Evolutionary conservation across 1,140 invertebrate genomes (phyloP), one percentile per base, ranked within the genome.

Genomic region (Drosophila grimshawi): DNA sequence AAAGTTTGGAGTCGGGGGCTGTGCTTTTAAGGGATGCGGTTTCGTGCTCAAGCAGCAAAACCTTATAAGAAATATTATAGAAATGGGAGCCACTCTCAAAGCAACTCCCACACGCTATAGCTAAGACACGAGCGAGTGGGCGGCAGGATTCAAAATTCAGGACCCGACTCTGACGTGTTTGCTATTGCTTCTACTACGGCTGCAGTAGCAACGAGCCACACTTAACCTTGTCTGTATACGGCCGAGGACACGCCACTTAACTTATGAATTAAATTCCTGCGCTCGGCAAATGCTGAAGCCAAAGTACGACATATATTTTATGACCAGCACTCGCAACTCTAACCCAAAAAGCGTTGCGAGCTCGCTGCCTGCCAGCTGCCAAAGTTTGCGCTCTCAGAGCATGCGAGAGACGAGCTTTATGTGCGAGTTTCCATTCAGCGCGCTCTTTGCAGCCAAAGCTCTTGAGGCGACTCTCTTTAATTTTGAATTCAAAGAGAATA

Each of bases 201-300:
- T 29, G 49, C 56, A 10, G 70, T 10, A 33, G 78, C 78, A 59
- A 37, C 33, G 37, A 65, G 66, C 81, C 66, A 65, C 80, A 80
- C 85, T 88, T 88, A 88, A 88, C 85, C 85, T 88, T 88, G 85
- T 85, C 80, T 89, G 68, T 80, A 76, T 70, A 83, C 77, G 75
- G 65, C 75, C 85, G 85, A 88, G 85, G 85, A 89, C 80, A 88
- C 85, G 78, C 69, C 80, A 81, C 85, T 88, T 79, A 73, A 88
- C 85, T 78, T 83, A 88, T 88, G 85, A 88, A 89, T 88, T 88
- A 83, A 88, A 83, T 83, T 80, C 85, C 85, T 76, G 66, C 63
- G 70, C 83, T 81, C 69, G 55, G 76, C 66, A 66, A 86, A 55
- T 76, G 53, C 81, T 52, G 66, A 61, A 70, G 66, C 46, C 65